Conservation (phyloP, 2,888 invertebrate species). For the Sesia apiformis region DNA sequence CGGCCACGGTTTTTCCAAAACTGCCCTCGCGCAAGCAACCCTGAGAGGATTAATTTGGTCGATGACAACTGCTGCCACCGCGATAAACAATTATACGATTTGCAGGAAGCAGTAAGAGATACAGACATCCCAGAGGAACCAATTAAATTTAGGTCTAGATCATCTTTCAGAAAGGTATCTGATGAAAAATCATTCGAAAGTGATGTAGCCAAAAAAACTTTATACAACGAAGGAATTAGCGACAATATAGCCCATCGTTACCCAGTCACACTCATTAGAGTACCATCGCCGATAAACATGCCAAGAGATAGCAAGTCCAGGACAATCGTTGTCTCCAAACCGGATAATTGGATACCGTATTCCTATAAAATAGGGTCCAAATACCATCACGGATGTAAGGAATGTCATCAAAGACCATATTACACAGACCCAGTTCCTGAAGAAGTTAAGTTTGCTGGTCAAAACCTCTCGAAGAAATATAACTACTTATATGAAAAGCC, state of each 20-base stretch:
- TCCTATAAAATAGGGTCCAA: conserved; percentile 31
- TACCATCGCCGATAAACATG: conserved; percentile 7
- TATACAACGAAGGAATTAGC: conserved; percentile 52
- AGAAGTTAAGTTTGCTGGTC: not conserved
- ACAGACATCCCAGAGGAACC: conserved; percentile 9
- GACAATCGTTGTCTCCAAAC: conserved; percentile 6
- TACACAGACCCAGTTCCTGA: not conserved
- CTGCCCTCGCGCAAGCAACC: not conserved
- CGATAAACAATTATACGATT: not conserved
- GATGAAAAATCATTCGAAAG: conserved; percentile 1
- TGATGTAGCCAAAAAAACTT: conserved; percentile 19
- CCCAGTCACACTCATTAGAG: conserved; percentile 2
- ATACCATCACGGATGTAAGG: conserved; percentile 37
- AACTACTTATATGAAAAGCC: not conserved
- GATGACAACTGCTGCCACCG: not conserved
- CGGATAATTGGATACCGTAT: conserved; percentile 22
- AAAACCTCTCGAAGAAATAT: not conserved
- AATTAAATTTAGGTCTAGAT: conserved; percentile 2
- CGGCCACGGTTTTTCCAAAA: conserved; percentile 1
- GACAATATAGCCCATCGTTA: conserved; percentile 17
- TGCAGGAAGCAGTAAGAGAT: conserved; percentile 18
- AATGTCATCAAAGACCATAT: conserved; percentile 1
- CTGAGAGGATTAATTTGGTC: too few relatives aligned
- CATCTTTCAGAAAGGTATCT: not conserved
- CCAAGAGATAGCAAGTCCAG: conserved; percentile 8